Evolutionary conservation across 1,140 invertebrate species (phyloP).

Genomic region (Drosophila repleta): DNA sequence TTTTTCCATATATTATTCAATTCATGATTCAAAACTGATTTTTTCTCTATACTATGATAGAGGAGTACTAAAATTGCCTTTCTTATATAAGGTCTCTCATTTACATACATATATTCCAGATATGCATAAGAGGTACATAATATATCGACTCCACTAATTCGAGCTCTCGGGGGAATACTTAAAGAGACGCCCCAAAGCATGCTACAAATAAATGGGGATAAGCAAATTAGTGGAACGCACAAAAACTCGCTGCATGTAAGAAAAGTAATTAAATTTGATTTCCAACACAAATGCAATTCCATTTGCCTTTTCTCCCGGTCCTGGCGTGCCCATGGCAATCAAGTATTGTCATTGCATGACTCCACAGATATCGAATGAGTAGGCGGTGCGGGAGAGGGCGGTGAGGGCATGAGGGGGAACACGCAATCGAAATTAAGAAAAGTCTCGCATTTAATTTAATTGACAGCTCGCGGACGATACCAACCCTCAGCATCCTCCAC

Average conservation of each 20-base stretch:
- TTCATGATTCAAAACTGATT: no score
- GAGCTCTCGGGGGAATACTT: slow-evolving; percentile 2
- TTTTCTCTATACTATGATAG: no score
- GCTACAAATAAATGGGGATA: slow-evolving; percentile 40
- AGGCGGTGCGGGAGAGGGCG: neutral
- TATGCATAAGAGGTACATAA: no score
- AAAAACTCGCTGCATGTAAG: slow-evolving; percentile 67
- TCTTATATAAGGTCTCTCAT: no score
- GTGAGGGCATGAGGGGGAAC: slow-evolving; percentile 1
- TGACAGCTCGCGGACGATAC: slow-evolving; percentile 67
- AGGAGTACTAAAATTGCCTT: no score
- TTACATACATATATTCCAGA: no score
- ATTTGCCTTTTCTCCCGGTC: slow-evolving; percentile 14
- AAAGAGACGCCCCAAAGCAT: slow-evolving; percentile 66
- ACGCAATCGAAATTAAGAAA: slow-evolving; percentile 77
- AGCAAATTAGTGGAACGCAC: slow-evolving; percentile 42
- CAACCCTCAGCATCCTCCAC: neutral
- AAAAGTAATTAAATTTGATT: slow-evolving; percentile 79
- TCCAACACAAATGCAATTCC: slow-evolving; percentile 41
- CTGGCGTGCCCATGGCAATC: slow-evolving; percentile 67
- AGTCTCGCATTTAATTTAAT: slow-evolving; percentile 77
- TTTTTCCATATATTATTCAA: no score
- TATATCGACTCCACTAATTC: neutral
- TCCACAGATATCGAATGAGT: slow-evolving; percentile 30
- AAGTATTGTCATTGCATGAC: slow-evolving; percentile 80